Percentiles rank a stretch among this genome's conserved stretches.
These are phyloP conservation scores for Amitus sp. DNA, from an alignment of 2,888 invertebrate genomes.

Conservation along the genomic window DNA sequence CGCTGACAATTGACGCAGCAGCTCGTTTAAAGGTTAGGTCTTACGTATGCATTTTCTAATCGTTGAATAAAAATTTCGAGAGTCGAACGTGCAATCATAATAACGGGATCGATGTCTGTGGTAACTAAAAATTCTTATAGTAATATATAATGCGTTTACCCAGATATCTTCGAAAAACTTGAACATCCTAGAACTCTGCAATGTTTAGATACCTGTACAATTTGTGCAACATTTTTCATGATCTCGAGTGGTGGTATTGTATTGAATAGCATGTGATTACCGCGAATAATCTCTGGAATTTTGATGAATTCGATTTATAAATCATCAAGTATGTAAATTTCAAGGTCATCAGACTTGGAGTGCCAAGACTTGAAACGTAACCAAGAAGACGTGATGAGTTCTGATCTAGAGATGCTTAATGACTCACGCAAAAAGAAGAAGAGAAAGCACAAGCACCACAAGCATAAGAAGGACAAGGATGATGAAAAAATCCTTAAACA, in stretches of 20 bases:
- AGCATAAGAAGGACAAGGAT: conserved; percentile 61
- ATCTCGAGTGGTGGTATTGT: conserved; percentile 3
- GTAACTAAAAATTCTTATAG: too few species aligned
- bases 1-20: too few species aligned
- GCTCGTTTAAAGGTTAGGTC: too few species aligned
- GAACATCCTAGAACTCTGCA: too few species aligned
- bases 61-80: too few species aligned
- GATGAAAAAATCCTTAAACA: conserved; percentile 51
- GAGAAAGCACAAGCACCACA: conserved; percentile 63
- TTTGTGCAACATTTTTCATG: conserved; percentile 2
- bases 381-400: conserved; percentile 48
- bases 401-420: conserved; percentile 51
- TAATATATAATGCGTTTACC: too few species aligned
- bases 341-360: conserved; percentile 60
- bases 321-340: too few species aligned
- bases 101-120: too few species aligned
- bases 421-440: conserved; percentile 61
- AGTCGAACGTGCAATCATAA: too few species aligned
- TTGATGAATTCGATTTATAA: conserved; percentile 12
- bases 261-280: neutral
- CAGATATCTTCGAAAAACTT: too few species aligned
- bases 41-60: too few species aligned
- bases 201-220: conserved; percentile 9
- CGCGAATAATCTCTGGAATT: neutral
- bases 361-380: conserved; percentile 52